Evolutionary conservation across 2,113 vertebrate species (phyloP), one percentile per base, ranked within the genome.

Genomic region (Amia ocellicauda): DNA sequence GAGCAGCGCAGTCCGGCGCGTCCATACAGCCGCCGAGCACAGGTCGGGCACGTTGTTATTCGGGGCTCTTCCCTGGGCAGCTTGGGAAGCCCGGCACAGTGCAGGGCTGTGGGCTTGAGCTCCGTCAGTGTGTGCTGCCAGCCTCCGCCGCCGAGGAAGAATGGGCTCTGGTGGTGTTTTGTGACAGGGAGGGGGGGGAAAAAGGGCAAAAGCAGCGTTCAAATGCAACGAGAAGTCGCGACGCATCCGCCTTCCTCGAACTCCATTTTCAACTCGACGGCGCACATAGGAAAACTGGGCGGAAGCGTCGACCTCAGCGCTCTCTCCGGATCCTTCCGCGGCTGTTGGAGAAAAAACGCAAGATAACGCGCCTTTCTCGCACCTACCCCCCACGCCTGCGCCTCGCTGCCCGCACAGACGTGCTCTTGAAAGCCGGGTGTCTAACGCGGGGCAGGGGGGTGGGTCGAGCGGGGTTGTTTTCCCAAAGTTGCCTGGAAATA

Each of bases 241-340:
- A 73, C 71, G 81, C 84, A 81, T 81, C 81, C 85, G 79, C 73
- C 87, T 84, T 86, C 81, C 77, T 78, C 84, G 77, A 88, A 90
- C 88, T 92, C 91, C 91, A 89, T 90, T 86, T 89, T 83, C 87
- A 72, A 86, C 80, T 82, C 79, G 67, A 79, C 83, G 58, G 82
- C 78, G 42, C 81, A 86, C 86, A 81, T 86, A 85, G 87, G 84
- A 88, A 93, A 92, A 92, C 86, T 90, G 87, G 83, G 91, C 90
- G 92, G 92, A 92, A 91, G 90, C 88, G 85, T 91, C 80, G 88
- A 82, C 86, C 90, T 86, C 80, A 69, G 75, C 82, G 74, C 69
- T 74, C 74, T 81, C 78, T 75, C 64, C 68, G 81, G 78, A 90
- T 89, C 87, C 89, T 85, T 90, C 89, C 87, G 87, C 87, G 79